phyloP scores from a whole-genome alignment of 1,140 invertebrate genomes.

The Panagrolaimus sp. region DNA sequence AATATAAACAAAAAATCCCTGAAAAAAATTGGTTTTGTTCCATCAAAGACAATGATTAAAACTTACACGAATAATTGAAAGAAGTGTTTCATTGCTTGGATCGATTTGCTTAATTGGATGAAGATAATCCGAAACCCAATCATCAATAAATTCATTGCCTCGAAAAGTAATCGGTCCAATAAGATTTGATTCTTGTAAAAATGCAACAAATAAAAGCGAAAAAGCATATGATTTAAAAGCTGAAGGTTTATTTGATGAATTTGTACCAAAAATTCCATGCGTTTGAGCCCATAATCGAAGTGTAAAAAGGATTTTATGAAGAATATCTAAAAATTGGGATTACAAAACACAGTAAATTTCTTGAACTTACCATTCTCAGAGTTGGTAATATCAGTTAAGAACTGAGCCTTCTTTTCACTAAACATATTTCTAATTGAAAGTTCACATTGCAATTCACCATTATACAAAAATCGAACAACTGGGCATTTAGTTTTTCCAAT shows the following conservation, averaged over 20 bases:
- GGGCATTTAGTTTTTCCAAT: neutral
- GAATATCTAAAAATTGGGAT: conserved; percentile 24
- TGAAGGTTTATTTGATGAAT: neutral
- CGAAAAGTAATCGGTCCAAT: conserved; percentile 19
- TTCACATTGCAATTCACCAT: neutral
- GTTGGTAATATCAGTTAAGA: neutral
- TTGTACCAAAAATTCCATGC: conserved; percentile 27
- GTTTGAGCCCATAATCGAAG: conserved; percentile 39
- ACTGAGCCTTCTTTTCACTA: neutral
- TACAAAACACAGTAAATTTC: neutral
- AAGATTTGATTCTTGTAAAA: conserved; percentile 27
- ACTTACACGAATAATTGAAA: conserved; percentile 27
- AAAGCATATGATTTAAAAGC: conserved; percentile 44
- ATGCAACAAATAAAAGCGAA: conserved; percentile 36
- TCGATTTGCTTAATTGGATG: conserved; percentile 18
- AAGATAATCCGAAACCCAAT: conserved; percentile 28
- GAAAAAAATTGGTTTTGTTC: conserved; percentile 18
- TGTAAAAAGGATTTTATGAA: conserved; percentile 34
- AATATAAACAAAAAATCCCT: conserved; percentile 37
- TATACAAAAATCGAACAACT: neutral
- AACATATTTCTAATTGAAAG: neutral
- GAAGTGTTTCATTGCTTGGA: conserved; percentile 8
- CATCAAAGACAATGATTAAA: neutral
- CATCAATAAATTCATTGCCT: conserved; percentile 10
- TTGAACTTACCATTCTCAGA: neutral